Conservation (phyloP, 2,888 invertebrate genomes). For the Drosophila birchii region DNA sequence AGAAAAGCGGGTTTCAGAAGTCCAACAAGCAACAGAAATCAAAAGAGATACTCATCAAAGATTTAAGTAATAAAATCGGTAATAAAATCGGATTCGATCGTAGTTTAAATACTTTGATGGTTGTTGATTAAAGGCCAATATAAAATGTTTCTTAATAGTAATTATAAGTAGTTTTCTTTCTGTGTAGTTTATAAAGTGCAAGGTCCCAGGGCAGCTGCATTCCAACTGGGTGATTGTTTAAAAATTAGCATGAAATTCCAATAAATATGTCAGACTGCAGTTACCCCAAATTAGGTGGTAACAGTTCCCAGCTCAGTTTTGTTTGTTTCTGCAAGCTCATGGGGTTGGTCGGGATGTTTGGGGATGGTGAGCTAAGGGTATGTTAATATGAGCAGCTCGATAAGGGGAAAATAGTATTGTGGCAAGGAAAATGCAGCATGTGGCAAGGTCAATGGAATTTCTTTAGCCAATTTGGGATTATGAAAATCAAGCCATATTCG, state of each 20-base stretch:
- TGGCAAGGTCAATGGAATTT: slow-evolving; percentile 30
- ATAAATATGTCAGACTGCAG: slow-evolving; percentile 82
- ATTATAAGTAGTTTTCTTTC: neutral
- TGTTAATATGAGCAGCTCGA: slow-evolving; percentile 1
- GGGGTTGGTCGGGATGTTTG: slow-evolving; percentile 29
- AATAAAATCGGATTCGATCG: neutral
- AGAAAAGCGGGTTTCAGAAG: slow-evolving; percentile 4
- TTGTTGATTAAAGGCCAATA: no score
- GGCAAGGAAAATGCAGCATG: slow-evolving; percentile 28
- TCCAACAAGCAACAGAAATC: neutral
- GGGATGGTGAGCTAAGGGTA: slow-evolving; percentile 30
- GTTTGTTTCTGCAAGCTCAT: slow-evolving; percentile 12
- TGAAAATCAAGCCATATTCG: neutral
- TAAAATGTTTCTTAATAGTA: neutral
- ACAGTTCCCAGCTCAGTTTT: slow-evolving; percentile 37
- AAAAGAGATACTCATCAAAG: slow-evolving; percentile 10
- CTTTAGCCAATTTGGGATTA: neutral
- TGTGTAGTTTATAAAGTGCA: slow-evolving; percentile 21
- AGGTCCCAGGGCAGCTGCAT: slow-evolving; percentile 40
- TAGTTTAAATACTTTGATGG: neutral
- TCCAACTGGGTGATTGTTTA: slow-evolving; percentile 36
- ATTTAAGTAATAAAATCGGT: neutral
- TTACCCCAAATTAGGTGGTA: slow-evolving; percentile 56
- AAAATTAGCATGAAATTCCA: slow-evolving; percentile 83
- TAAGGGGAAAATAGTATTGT: slow-evolving; percentile 5